Percentiles rank a stretch among this genome's conserved stretches.
Conservation (phyloP, 2,113 vertebrate species). For the Tupaia tana region DNA sequence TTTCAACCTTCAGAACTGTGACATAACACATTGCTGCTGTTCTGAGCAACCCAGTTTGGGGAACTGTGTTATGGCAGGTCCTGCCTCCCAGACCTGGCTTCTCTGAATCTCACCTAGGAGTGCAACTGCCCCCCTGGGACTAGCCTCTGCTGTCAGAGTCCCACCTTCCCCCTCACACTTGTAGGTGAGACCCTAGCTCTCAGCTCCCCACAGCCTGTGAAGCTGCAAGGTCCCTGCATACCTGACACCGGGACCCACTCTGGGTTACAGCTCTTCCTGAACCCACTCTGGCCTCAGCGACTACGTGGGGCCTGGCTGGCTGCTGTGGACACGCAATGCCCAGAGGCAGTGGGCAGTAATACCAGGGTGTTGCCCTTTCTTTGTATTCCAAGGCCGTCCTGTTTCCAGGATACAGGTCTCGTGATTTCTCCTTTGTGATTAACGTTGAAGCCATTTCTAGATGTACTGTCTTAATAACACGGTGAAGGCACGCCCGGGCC, state of each 20-base stretch:
- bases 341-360: not conserved
- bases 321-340: not conserved
- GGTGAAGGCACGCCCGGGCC: not conserved
- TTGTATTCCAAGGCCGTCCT: not conserved
- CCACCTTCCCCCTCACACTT: not conserved
- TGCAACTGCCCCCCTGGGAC: not conserved
- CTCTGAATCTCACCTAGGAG: not conserved
- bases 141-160: not conserved
- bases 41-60: not conserved
- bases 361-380: not conserved
- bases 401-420: constrained; percentile 45
- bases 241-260: not conserved
- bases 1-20: not conserved
- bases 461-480: constrained; percentile 1
- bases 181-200: not conserved
- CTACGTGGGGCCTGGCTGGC: not conserved
- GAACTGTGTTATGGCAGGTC: not conserved
- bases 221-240: not conserved
- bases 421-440: constrained; percentile 24
- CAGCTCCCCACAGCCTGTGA: not conserved
- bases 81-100: rapidly evolving
- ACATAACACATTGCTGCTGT: not conserved
- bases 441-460: constrained; percentile 49
- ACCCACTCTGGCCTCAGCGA: not conserved
- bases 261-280: not conserved